Evolutionary conservation across 2,888 invertebrate species (phyloP), one percentile per base, ranked within the genome.

Genomic region (Amblyjoppa fuscipennis): DNA sequence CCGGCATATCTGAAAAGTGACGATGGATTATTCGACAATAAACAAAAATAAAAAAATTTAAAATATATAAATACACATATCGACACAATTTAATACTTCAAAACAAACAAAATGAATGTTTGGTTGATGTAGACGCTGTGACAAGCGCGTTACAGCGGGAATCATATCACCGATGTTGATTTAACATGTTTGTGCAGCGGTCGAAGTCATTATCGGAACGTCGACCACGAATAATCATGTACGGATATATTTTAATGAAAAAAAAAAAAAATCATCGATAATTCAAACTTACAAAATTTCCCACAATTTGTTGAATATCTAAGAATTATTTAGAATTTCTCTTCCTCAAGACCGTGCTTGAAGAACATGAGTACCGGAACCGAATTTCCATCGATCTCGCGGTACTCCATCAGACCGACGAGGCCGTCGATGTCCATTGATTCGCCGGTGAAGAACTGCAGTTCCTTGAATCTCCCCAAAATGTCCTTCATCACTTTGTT

Each of bases 401-500:
- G 97, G 95, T 99, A 99, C 94, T 99, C 99, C 95, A 98, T 96
- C 94, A 99, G 96, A 86, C 97, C 98, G n/a, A 99, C 97, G 96
- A 98, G 97, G 89, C 98, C 99, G 89, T 99, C 99, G 87, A 97
- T 97, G 92, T 98, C 98, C 98, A 98, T 98, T 16, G 98, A 97
- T 95, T 98, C 98, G 34, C 99, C 98, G 88, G 97, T 96, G 95
- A 98, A 99, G 94, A 98, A 98, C 94, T 98, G 98, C 78, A 98
- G 96, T 87, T 99, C 98, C 94, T 98, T 98, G 95, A 98, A 98
- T 94, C 98, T 97, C 71, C 97, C 96, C 86, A 99, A 95, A 89
- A 99, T 96, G 90, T 98, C 98, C 94, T 98, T 98, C 97, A 98
- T 98, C 86, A 97, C 97, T 96, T 97, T 98, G 95, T 98, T 98